A percentile compares a stretch with the other conserved stretches of the same genome.
Evolutionary conservation across 2,797 vertebrate genomes (phyloP).

Genomic region (Pangasius macronema): DNA sequence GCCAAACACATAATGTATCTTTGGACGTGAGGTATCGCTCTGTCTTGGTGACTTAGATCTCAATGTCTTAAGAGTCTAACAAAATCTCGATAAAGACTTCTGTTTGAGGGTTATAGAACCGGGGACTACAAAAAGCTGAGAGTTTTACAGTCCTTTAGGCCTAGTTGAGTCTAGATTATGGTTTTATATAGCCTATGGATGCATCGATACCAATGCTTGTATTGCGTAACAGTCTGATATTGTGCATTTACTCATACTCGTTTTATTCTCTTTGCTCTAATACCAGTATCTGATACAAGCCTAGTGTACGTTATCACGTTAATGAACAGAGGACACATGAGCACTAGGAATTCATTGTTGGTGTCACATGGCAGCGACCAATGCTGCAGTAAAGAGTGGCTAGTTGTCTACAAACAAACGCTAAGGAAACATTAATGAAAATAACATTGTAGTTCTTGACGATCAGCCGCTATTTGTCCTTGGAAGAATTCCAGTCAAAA

Average conservation of each 20-base stretch:
- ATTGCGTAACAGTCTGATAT: not conserved
- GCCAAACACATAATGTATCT: conserved; percentile 19
- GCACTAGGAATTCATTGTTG: not conserved
- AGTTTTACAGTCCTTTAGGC: not conserved
- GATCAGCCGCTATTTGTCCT: not conserved
- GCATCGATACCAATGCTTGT: not conserved
- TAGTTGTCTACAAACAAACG: not conserved
- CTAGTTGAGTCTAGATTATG: not conserved
- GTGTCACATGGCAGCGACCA: not conserved
- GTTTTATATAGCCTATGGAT: not conserved
- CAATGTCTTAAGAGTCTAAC: too few relatives aligned
- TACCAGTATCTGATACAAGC: not conserved
- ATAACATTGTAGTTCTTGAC: not conserved
- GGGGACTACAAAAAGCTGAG: not conserved
- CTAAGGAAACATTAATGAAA: not conserved
- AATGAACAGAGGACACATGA: not conserved
- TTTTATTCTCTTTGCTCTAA: not conserved
- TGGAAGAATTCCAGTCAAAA: not conserved
- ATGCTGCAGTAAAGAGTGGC: not conserved
- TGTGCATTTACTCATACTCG: not conserved
- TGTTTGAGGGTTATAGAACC: not conserved
- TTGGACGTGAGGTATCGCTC: too few relatives aligned
- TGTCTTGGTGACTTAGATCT: too few relatives aligned
- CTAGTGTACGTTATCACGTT: not conserved
- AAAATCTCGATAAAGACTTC: not conserved